phyloP scores from a whole-genome alignment of 2,888 invertebrate genomes.

The Agrilus biguttatus region DNA sequence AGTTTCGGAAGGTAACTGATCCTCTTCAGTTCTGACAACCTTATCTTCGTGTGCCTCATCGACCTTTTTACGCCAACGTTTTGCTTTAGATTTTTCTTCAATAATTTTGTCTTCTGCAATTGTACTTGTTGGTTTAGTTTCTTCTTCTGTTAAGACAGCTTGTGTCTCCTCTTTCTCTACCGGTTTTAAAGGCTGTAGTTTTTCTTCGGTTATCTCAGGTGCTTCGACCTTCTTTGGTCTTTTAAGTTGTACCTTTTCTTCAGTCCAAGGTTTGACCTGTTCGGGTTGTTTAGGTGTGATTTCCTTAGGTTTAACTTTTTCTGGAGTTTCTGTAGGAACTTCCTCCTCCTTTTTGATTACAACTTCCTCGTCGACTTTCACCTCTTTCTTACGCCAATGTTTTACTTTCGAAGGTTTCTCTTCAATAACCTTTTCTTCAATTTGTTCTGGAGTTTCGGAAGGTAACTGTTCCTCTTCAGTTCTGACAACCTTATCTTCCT shows the following conservation, averaged over 20 bases:
- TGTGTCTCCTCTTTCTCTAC: too few species aligned
- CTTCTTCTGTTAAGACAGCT: conserved; percentile 10
- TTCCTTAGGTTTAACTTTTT: conserved; percentile 4
- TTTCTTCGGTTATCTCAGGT: conserved; percentile 2
- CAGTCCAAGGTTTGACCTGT: background rate
- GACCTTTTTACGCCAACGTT: conserved; percentile 8
- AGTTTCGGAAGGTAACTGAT: background rate
- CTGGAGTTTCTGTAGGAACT: conserved; percentile 13
- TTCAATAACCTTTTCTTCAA: background rate
- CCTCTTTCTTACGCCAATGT: conserved; percentile 4
- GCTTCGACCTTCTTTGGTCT: background rate
- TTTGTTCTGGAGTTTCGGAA: too few species aligned
- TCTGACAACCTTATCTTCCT: conserved; percentile 3
- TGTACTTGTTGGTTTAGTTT: conserved; percentile 11
- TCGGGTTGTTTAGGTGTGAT: conserved; percentile 3
- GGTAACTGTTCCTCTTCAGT: background rate
- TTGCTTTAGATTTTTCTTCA: conserved; percentile 2
- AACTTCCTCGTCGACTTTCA: conserved; percentile 9
- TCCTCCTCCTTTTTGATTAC: conserved; percentile 13
- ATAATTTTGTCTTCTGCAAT: conserved; percentile 3
- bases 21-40: conserved; percentile 1
- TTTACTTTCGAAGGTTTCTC: background rate
- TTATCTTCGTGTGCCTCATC: conserved; percentile 4
- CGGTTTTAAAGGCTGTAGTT: background rate
- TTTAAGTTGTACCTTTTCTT: conserved; percentile 12